Base-by-base conservation (phyloP, 2,797 vertebrate species). In the Zenarchopterus dispar region DNA sequence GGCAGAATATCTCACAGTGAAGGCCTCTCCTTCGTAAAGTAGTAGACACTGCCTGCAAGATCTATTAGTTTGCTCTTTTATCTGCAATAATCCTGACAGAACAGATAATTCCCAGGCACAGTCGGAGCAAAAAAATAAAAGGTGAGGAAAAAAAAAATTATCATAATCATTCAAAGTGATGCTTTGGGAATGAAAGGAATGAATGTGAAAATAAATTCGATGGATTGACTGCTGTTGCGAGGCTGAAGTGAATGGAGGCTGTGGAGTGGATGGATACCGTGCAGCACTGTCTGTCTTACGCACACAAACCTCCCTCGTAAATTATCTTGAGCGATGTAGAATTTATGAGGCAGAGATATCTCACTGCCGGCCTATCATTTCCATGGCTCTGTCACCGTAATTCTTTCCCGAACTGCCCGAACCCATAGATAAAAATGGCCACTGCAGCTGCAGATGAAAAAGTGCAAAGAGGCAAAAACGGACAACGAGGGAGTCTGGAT, bases 291-390 rank as follows among this genome's bases (percentile, higher is more conserved):
- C 90, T 80, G 87, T 89, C 86, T 85, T 73, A 69, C 77, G 76
- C 89, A 84, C 88, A 86, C 84, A 88, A 81, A 89, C 85, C 79
- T 58, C 72, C 64, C 73, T 90, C 85, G 77, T 92, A 91, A 92
- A 93, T 92, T 90, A 92, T 83, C 85, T 69, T 67, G 86, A 90
- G 89, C 80, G 55, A 91, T 86, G 87, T 79, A 76, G 87, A 88
- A 93, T 93, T 94, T 93, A 94, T 89, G 92, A 90, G 91, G 86
- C 87, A 84, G 84, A 90, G 86, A 89, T 90, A 85, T 86, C 90
- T 92, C 90, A 89, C 70, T 78, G 87, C 86, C 77, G 85, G 90
- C 89, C 93, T 82, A 91, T 93, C 91, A 93, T 92, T 90, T 89
- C 84, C 90, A 84, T 60, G 81, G 73, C 84, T 83, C 87, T 90